These are phyloP conservation scores for Bucorvus abyssinicus DNA, from an alignment of 2,797 vertebrate genomes.

Conservation along the genomic window DNA sequence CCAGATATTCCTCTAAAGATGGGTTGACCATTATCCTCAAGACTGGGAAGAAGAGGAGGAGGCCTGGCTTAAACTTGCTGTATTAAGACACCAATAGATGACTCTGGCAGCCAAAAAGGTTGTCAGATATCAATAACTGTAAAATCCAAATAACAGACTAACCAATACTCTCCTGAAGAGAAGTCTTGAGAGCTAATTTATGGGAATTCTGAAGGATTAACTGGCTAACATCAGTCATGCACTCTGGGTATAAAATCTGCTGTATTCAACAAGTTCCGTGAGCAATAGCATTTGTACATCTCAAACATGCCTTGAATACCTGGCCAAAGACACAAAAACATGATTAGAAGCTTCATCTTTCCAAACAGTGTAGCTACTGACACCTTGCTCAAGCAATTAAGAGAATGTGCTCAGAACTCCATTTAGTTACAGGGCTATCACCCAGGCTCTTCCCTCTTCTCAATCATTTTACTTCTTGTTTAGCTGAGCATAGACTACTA, in stretches of 20 bases:
- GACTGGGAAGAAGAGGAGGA: not conserved
- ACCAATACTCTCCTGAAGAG: not conserved
- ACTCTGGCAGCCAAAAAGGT: not conserved
- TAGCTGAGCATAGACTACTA: not conserved
- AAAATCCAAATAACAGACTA: not conserved
- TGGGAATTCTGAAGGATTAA: not conserved
- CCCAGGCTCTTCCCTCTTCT: not conserved
- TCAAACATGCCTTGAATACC: not conserved
- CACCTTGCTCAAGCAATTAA: not conserved
- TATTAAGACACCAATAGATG: not conserved
- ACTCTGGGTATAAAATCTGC: not conserved
- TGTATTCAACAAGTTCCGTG: not conserved
- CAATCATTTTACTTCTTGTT: not conserved
- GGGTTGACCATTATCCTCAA: not conserved
- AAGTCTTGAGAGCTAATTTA: not conserved
- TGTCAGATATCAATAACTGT: not conserved
- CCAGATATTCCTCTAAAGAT: not conserved
- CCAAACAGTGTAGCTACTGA: not conserved
- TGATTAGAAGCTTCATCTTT: not conserved
- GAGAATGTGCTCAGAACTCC: not conserved
- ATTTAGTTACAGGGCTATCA: not conserved
- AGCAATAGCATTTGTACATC: not conserved
- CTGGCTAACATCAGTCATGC: not conserved
- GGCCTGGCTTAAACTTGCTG: not conserved
- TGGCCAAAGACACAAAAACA: not conserved